Evolutionary conservation across 2,113 vertebrate species (phyloP), one percentile per base, ranked within the genome.

Genomic region (Neogobius melanostomus): DNA sequence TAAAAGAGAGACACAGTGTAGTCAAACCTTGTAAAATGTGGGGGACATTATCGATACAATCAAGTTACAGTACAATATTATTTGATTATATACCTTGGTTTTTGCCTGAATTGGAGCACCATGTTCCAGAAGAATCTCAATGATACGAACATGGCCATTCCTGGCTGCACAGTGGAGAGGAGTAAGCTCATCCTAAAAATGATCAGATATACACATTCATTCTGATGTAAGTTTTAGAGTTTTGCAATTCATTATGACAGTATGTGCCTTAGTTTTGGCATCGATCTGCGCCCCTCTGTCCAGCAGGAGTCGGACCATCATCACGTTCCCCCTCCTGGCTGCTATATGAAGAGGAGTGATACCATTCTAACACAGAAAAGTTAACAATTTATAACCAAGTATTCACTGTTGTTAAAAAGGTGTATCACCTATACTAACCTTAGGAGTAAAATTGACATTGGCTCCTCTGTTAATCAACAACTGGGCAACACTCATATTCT

Each of bases 41-140:
- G 7, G 6, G 7, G 28, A 53, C 52, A 53, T 28, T 28, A n/a
- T 6, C 14, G 49, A 16, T 10, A 57, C 36, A 36, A 36, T 1
- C 12, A 11, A 14, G 68, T 47, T 28, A 11, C 15, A 47, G 10
- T 52, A 36, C 28, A 36, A 36, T 36, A 36, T 36, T n/a, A 56
- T 61, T 16, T 6, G 66, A 0, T 28, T 8, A 36, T 3, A 12
- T 82, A 98, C 98, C 96, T 99, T 99, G 82, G 98, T 99, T 90
- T 99, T 99, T 72, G 97, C 98, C 90, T 98, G 96, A 83, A 99
- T 98, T 63, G 97, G 96, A 72, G 98, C 96, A 17, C 96, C 95
- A 0, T 98, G 96, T 91, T 99, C 98, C 89, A 99, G 90, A 63
- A 99, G 93, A 91, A 98, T 94, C 92, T 99, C 98, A 42, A 96